Percentiles rank a stretch among this genome's conserved stretches.
Evolutionary conservation across 1,140 invertebrate species (phyloP).

Genomic region (Drosophila nannoptera): DNA sequence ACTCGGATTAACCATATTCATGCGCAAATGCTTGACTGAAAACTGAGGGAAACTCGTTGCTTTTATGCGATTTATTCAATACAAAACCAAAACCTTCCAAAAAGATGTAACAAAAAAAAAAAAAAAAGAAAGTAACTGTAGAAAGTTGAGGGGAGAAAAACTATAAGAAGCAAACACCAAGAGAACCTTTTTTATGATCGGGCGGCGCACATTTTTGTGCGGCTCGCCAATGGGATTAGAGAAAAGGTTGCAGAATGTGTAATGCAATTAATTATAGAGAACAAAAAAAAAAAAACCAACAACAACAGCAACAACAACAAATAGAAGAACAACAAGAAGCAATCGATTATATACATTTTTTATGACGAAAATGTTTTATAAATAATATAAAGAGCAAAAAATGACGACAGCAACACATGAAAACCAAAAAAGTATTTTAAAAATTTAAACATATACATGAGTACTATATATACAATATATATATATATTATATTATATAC

Average conservation of each 20-base stretch:
- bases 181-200: slow-evolving; percentile 56
- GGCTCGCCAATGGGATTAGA: slow-evolving; percentile 12
- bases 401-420: slow-evolving; percentile 19
- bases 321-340: slow-evolving; percentile 66
- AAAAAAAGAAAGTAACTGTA: slow-evolving; percentile 20
- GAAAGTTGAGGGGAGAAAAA: slow-evolving; percentile 48
- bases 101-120: slow-evolving; percentile 37
- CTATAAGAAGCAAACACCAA: slow-evolving; percentile 41
- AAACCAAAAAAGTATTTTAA: slow-evolving; percentile 76
- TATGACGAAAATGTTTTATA: slow-evolving; percentile 74
- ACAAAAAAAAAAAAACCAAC: slow-evolving; percentile 20
- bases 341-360: slow-evolving; percentile 77
- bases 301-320: slow-evolving; percentile 35
- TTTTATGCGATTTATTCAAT: slow-evolving; percentile 57
- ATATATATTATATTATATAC: slow-evolving; percentile 60
- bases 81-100: slow-evolving; percentile 62
- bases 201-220: slow-evolving; percentile 57
- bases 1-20: slow-evolving; percentile 35
- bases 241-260: slow-evolving; percentile 21
- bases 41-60: slow-evolving; percentile 38
- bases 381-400: slow-evolving; percentile 31
- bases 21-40: slow-evolving; percentile 73
- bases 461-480: slow-evolving; percentile 66
- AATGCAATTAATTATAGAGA: slow-evolving; percentile 40
- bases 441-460: slow-evolving; percentile 77